Percentiles rank a stretch among this genome's conserved stretches.
Conservation (phyloP, 2,113 vertebrate genomes). For the Pachycephala philippinensis region DNA sequence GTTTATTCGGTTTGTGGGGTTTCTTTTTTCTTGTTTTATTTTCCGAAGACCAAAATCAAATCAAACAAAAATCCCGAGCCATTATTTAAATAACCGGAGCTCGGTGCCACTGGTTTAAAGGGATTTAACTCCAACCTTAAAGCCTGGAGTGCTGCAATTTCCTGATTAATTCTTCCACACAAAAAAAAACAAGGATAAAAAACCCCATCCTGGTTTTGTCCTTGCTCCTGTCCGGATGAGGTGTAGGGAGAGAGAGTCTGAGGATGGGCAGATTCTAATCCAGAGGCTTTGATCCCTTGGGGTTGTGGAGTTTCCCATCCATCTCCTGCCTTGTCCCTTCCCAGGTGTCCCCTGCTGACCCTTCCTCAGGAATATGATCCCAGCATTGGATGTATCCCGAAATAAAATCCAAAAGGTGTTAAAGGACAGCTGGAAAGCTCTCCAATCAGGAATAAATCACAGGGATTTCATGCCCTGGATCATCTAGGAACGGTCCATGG, state of each 20-base stretch:
- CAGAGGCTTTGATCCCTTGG: rapidly evolving
- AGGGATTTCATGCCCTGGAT: background rate
- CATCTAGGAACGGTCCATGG: background rate
- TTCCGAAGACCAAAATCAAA: background rate
- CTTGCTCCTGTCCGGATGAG: background rate
- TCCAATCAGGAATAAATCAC: background rate
- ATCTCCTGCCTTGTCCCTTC: background rate
- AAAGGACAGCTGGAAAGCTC: background rate
- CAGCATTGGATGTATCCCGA: background rate
- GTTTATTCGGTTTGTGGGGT: background rate
- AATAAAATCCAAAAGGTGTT: background rate
- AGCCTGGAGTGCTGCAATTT: conserved; percentile 21
- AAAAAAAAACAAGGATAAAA: background rate
- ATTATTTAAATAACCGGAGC: conserved; percentile 18
- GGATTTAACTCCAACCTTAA: conserved; percentile 28
- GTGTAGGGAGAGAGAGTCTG: background rate
- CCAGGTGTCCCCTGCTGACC: background rate
- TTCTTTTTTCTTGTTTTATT: background rate
- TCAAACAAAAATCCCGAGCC: background rate
- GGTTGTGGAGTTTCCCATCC: background rate
- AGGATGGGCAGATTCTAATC: background rate
- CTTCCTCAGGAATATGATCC: background rate
- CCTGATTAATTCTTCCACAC: conserved; percentile 36
- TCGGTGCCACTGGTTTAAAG: background rate
- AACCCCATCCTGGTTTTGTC: background rate